Percentiles rank a stretch among this genome's conserved stretches.
These are phyloP conservation scores for Malurus alboscapulatus DNA, from an alignment of 2,113 vertebrate species.

Conservation along the genomic window DNA sequence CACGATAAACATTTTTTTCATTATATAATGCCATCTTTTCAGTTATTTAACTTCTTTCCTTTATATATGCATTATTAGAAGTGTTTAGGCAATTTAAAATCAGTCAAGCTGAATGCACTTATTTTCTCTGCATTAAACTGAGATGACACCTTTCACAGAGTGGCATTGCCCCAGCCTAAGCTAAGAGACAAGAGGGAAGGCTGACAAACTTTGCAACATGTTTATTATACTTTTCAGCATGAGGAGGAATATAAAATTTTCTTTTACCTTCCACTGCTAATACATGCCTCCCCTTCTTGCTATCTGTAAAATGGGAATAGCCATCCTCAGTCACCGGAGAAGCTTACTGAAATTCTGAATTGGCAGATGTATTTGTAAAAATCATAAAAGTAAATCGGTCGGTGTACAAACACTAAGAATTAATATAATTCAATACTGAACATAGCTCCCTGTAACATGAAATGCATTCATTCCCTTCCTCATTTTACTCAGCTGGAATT, in stretches of 20 bases:
- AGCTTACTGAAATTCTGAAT: background rate
- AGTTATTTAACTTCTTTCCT: background rate
- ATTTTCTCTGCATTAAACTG: background rate
- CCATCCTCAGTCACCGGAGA: background rate
- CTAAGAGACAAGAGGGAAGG: background rate
- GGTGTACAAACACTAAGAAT: background rate
- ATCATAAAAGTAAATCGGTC: background rate
- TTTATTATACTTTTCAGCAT: background rate
- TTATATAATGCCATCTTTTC: background rate
- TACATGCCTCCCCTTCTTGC: background rate
- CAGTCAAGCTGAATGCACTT: rapidly evolving
- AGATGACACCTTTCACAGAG: background rate
- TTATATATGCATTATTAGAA: background rate
- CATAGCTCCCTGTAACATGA: background rate
- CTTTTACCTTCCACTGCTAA: background rate
- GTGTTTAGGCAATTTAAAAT: background rate
- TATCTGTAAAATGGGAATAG: background rate
- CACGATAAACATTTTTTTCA: background rate
- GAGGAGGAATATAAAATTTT: background rate
- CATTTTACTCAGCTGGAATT: background rate
- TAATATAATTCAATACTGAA: background rate
- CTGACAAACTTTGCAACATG: background rate
- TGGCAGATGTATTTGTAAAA: background rate
- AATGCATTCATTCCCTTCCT: background rate
- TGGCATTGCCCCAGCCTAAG: background rate